A percentile compares a stretch with the other conserved stretches of the same genome.
Conservation (phyloP, 2,113 vertebrate species). For the Hippocampus abdominalis region DNA sequence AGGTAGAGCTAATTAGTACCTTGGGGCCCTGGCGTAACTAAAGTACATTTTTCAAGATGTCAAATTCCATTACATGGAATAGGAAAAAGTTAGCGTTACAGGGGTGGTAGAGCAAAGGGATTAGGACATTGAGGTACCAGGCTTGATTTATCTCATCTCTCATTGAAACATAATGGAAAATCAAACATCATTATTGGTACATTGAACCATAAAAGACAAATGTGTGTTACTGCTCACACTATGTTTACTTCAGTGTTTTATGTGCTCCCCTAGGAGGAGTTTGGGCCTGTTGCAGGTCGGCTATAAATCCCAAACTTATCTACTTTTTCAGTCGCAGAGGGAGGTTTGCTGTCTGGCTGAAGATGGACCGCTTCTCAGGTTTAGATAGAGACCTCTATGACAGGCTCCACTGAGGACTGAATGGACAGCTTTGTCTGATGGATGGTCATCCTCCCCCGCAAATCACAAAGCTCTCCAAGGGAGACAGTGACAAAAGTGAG, state of each 20-base stretch:
- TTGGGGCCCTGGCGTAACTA: conserved; percentile 34
- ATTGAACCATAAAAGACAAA: conserved; percentile 64
- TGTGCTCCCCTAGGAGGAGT: conserved; percentile 60
- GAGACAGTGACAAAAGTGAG: conserved; percentile 31
- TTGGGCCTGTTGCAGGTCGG: conserved; percentile 55
- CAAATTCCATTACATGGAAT: conserved; percentile 33
- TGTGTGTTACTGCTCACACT: conserved; percentile 59
- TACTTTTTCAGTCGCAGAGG: conserved; percentile 42
- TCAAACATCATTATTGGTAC: conserved; percentile 71
- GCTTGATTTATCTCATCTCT: conserved; percentile 51
- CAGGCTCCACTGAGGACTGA: conserved; percentile 52
- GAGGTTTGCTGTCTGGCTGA: conserved; percentile 63
- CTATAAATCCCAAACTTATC: conserved; percentile 64
- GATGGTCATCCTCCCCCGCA: conserved; percentile 41
- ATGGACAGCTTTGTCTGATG: conserved; percentile 58
- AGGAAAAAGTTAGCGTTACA: conserved; percentile 42
- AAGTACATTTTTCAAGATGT: conserved; percentile 28
- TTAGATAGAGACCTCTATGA: conserved; percentile 55
- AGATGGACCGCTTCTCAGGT: conserved; percentile 70
- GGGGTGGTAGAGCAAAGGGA: conserved; percentile 26
- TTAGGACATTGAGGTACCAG: conserved; percentile 35
- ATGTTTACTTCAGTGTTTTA: conserved; percentile 64
- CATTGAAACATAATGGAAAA: conserved; percentile 67
- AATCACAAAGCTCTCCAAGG: conserved; percentile 52
- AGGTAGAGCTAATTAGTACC: conserved; percentile 52